A percentile compares a stretch with the other conserved stretches of the same genome.
phyloP scores from a whole-genome alignment of 2,888 invertebrate genomes.

The Hoplodrina ambigua region DNA sequence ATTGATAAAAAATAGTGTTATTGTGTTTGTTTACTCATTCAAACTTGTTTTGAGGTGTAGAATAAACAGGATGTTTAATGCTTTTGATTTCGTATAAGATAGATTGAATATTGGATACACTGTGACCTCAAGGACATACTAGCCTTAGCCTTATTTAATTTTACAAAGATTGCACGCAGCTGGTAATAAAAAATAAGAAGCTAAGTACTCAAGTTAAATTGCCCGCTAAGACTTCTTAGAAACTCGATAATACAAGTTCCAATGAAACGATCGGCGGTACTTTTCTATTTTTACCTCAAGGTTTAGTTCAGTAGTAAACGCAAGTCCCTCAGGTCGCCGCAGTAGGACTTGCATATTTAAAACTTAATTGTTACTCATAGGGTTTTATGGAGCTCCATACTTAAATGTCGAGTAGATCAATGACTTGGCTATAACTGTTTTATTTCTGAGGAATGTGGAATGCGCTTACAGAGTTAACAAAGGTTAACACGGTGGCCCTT shows the following conservation, averaged over 20 bases:
- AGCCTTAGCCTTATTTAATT: neutral
- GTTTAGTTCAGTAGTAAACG: constrained; percentile 34
- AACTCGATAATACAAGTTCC: constrained; percentile 42
- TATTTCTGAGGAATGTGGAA: neutral
- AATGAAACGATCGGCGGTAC: constrained; percentile 38
- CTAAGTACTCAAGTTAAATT: constrained; percentile 19
- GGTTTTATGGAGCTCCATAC: constrained; percentile 7
- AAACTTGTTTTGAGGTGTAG: neutral
- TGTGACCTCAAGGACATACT: neutral
- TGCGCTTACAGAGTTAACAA: neutral
- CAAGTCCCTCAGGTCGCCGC: constrained; percentile 3
- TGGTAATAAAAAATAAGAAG: neutral
- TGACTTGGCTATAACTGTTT: neutral
- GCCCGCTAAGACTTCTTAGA: constrained; percentile 26
- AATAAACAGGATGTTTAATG: neutral
- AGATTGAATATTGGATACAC: neutral
- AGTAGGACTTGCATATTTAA: constrained; percentile 31
- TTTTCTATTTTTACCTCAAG: constrained; percentile 51
- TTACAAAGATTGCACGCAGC: neutral
- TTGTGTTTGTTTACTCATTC: neutral
- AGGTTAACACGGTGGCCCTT: too few relatives aligned
- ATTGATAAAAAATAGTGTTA: too few relatives aligned
- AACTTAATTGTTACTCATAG: constrained; percentile 26
- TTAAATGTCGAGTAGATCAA: neutral
- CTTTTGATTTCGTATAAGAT: neutral